Evolutionary conservation across 2,888 invertebrate species (phyloP).

Genomic region (Idaea straminata): DNA sequence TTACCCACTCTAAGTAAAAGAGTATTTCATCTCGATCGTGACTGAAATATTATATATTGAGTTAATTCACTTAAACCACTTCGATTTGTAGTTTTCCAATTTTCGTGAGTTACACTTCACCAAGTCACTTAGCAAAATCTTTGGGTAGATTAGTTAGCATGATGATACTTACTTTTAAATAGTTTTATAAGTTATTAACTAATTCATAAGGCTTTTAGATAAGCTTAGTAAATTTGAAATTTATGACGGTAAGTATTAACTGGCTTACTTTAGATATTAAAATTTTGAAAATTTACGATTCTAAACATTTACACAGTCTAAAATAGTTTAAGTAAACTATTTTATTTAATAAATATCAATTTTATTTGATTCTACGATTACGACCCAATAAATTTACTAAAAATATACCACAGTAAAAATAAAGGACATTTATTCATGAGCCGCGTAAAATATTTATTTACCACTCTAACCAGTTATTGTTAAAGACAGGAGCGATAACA

Average conservation of each 20-base stretch:
- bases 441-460: conserved; percentile 52
- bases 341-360: background rate
- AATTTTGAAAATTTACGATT: background rate
- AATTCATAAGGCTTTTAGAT: background rate
- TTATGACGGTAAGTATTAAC: background rate
- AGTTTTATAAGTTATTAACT: background rate
- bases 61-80: conserved; percentile 27
- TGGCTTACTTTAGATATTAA: background rate
- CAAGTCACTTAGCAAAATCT: background rate
- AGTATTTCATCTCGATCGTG: conserved; percentile 32
- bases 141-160: background rate
- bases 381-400: background rate
- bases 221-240: background rate
- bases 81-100: conserved; percentile 9
- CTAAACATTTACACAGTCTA: background rate
- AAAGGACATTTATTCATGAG: conserved; percentile 17
- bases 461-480: conserved; percentile 49
- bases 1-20: conserved; percentile 26
- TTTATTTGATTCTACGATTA: background rate
- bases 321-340: background rate
- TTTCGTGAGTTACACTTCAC: background rate
- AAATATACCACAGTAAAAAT: conserved; percentile 16
- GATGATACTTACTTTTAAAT: background rate
- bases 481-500: conserved; percentile 55
- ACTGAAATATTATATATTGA: conserved; percentile 32